A percentile compares a stretch with the other conserved stretches of the same genome.
Conservation (phyloP, 2,113 vertebrate species). For the Chroicocephalus ridibundus region DNA sequence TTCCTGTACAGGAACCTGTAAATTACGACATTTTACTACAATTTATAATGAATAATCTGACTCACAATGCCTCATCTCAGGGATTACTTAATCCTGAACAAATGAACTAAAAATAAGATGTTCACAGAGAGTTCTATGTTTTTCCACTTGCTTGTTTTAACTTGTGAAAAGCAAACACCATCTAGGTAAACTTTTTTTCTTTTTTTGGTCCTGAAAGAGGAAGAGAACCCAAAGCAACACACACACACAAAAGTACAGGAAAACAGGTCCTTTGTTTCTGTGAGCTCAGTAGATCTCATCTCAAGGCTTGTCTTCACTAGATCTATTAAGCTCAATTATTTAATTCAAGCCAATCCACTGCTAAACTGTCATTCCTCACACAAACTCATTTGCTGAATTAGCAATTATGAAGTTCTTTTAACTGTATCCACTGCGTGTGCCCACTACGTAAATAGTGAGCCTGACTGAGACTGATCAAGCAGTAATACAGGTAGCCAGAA, state of each 20-base stretch:
- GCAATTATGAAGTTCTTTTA: neutral
- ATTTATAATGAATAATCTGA: slow-evolving; percentile 9
- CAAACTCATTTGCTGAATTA: neutral
- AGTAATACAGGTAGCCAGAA: neutral
- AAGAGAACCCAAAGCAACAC: neutral
- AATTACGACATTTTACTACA: neutral
- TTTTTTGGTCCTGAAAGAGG: neutral
- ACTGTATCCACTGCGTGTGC: neutral
- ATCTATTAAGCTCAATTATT: neutral
- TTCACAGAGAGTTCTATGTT: neutral
- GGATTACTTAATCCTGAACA: slow-evolving; percentile 8
- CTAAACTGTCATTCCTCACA: neutral
- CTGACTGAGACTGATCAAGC: neutral
- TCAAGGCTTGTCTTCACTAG: neutral
- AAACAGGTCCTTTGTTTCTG: neutral
- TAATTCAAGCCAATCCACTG: neutral
- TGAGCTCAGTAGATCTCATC: neutral
- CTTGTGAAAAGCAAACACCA: neutral
- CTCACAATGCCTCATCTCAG: neutral
- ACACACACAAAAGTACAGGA: neutral
- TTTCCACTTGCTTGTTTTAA: neutral
- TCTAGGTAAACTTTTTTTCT: neutral
- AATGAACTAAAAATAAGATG: slow-evolving; percentile 7
- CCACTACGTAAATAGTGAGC: neutral
- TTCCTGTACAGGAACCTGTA: neutral